Percentiles rank a stretch among this genome's conserved stretches.
These are phyloP conservation scores for Lophura nycthemera DNA, from an alignment of 2,113 vertebrate species.

Conservation along the genomic window DNA sequence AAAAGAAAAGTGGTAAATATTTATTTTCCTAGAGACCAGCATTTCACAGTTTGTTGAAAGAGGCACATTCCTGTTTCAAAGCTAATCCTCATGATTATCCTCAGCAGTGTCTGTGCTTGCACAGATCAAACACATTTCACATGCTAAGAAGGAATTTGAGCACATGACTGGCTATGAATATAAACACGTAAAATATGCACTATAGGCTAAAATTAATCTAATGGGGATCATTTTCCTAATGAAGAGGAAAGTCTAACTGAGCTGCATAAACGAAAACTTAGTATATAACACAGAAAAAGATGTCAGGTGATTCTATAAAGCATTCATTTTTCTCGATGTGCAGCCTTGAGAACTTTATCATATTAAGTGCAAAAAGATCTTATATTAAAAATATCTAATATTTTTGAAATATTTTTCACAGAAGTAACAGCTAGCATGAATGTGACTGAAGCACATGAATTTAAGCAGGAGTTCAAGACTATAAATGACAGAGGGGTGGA, in stretches of 20 bases:
- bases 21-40: not conserved
- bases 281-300: not conserved
- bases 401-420: not conserved
- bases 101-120: not conserved
- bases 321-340: not conserved
- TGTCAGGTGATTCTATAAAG: not conserved
- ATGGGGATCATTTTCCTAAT: not conserved
- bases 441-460: not conserved
- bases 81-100: conserved; percentile 12
- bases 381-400: not conserved
- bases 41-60: conserved; percentile 3
- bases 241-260: not conserved
- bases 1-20: conserved; percentile 9
- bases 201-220: conserved; percentile 10
- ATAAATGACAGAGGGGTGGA: not conserved
- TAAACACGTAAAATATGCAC: conserved; percentile 20
- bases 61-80: not conserved
- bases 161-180: conserved; percentile 1
- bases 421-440: not conserved
- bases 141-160: conserved; percentile 4
- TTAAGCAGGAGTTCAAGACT: not conserved
- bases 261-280: not conserved
- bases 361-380: not conserved
- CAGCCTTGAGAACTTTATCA: not conserved
- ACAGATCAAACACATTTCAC: conserved; percentile 38